Conservation (phyloP, 2,797 vertebrate genomes). For the Rousettus madagascariensis region DNA sequence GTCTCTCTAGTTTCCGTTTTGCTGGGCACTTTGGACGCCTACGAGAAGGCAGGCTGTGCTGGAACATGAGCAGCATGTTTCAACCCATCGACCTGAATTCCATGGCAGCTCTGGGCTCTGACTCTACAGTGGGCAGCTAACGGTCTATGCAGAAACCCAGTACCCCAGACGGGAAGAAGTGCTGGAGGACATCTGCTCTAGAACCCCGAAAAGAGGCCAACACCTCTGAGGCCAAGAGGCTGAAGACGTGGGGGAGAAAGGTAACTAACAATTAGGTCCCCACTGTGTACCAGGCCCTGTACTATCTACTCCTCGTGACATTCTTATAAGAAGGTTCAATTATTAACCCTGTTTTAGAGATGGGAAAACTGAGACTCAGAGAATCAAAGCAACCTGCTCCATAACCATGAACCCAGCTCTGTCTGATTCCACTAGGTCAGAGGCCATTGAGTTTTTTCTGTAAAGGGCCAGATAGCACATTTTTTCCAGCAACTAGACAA, state of each 20-base stretch:
- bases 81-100: background rate
- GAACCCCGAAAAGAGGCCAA: background rate
- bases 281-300: rapidly evolving
- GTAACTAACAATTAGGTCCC: background rate
- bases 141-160: background rate
- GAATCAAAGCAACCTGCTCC: background rate
- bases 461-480: background rate
- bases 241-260: background rate
- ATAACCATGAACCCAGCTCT: background rate
- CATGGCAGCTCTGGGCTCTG: background rate
- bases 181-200: background rate
- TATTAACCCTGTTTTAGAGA: background rate
- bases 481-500: background rate
- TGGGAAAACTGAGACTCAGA: background rate
- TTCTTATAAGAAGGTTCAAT: background rate
- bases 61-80: background rate
- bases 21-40: background rate
- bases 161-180: background rate
- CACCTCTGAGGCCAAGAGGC: background rate
- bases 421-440: background rate
- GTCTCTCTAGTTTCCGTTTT: constrained; percentile 48
- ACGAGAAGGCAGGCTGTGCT: background rate
- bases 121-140: background rate
- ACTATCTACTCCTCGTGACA: rapidly evolving
- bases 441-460: background rate